These are phyloP conservation scores for Stenotaenia linearis DNA, from an alignment of 2,888 invertebrate genomes.

Conservation along the genomic window DNA sequence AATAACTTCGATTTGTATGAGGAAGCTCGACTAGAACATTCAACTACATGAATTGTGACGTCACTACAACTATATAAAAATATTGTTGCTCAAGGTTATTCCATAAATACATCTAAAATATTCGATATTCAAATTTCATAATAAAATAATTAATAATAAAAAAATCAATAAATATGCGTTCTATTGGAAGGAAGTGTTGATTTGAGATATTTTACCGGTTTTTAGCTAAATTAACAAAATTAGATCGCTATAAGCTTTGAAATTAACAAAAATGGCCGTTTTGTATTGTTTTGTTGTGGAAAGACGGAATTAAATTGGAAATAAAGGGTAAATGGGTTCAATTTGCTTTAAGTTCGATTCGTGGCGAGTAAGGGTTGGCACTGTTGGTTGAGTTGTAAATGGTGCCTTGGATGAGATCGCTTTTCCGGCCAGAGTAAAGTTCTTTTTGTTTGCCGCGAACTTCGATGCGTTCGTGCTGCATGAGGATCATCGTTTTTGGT, in stretches of 20 bases:
- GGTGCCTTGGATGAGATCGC: conserved; percentile 1
- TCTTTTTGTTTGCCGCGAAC: neutral
- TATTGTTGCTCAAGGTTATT: neutral
- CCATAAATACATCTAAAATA: neutral
- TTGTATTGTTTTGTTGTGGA: too few species aligned
- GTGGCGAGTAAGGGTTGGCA: neutral
- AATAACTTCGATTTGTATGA: neutral
- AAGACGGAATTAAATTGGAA: too few species aligned
- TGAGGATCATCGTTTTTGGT: neutral
- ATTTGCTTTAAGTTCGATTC: neutral
- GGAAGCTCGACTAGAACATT: neutral
- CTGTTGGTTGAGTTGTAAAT: conserved; percentile 12
- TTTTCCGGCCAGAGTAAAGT: neutral
- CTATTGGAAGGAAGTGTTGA: neutral
- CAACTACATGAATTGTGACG: neutral
- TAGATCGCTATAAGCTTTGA: too few species aligned
- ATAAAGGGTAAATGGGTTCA: neutral
- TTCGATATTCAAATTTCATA: neutral
- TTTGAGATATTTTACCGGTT: neutral
- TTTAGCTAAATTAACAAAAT: too few species aligned
- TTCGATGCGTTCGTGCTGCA: neutral
- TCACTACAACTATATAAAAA: neutral
- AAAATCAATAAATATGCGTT: neutral
- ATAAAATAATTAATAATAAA: too few species aligned
- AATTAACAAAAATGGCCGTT: too few species aligned